These are phyloP conservation scores for Caenorhabditis tropicalis DNA, from an alignment of 1,140 invertebrate species.

Conservation along the genomic window DNA sequence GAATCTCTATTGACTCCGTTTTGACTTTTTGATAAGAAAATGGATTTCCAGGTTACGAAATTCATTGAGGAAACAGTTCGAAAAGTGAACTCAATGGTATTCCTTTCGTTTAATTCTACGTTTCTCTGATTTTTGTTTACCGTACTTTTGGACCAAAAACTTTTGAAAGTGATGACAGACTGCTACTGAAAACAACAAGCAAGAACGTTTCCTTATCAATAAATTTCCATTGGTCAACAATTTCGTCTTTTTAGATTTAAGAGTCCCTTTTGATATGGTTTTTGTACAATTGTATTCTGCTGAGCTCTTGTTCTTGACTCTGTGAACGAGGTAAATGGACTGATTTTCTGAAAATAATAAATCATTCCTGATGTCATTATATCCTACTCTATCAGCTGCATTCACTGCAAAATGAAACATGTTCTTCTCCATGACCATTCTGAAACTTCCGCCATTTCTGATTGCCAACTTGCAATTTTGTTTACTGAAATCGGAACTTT, in stretches of 20 bases:
- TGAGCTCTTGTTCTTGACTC: no score
- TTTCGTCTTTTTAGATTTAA: no score
- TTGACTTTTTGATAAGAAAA: background rate
- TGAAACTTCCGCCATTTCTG: background rate
- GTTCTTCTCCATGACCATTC: background rate
- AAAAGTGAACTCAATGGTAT: background rate
- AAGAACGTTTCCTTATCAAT: no score
- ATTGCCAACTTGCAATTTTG: background rate
- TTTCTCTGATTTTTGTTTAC: no score
- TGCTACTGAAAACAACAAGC: no score
- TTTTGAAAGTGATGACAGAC: no score
- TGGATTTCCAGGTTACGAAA: background rate
- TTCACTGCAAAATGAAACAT: background rate
- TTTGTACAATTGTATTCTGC: no score
- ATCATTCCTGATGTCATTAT: background rate
- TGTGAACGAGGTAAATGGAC: no score
- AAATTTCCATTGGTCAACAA: no score
- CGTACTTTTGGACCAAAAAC: no score
- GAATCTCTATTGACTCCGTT: background rate
- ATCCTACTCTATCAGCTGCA: background rate
- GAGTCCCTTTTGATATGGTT: no score
- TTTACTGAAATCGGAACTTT: slow-evolving; percentile 15
- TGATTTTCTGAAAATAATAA: background rate
- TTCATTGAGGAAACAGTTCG: slow-evolving; percentile 4
- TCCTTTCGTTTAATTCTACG: no score